Conservation (phyloP, 2,888 invertebrate genomes). For the Sarcophaga carnaria region DNA sequence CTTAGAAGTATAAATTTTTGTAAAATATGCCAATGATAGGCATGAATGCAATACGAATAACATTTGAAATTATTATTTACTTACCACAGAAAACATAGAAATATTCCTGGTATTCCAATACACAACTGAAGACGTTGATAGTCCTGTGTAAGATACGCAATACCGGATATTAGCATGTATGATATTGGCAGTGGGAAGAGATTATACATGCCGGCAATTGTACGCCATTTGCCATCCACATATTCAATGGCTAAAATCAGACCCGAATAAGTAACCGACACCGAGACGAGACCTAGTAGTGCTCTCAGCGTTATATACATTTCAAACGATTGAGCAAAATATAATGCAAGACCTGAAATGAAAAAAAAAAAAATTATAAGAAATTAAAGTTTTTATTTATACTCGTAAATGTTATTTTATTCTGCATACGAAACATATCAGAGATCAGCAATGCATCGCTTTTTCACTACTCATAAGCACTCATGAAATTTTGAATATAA, state of each 20-base stretch:
- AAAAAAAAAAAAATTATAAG: background rate
- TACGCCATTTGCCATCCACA: conserved; percentile 90
- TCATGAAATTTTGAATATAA: too few species aligned
- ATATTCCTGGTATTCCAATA: conserved; percentile 87
- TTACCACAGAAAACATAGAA: conserved; percentile 87
- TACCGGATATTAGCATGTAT: conserved; percentile 88
- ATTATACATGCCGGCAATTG: conserved; percentile 90
- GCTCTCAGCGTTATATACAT: conserved; percentile 88
- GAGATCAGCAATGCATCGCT: too few species aligned
- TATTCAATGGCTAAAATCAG: conserved; percentile 91
- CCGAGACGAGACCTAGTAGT: conserved; percentile 88
- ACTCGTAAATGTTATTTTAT: too few species aligned
- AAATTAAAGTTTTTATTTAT: background rate
- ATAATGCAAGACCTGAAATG: conserved; percentile 84
- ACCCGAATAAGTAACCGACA: conserved; percentile 91
- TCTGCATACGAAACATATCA: too few species aligned
- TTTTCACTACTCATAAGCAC: too few species aligned
- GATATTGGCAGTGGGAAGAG: conserved; percentile 90
- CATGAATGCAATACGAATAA: background rate
- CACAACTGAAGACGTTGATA: conserved; percentile 89
- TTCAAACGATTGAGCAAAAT: conserved; percentile 87
- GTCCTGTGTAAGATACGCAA: conserved; percentile 87
- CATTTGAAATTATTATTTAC: conserved; percentile 68
- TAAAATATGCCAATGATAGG: background rate
- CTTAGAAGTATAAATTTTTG: conserved; percentile 13